Percentiles rank a stretch among this genome's conserved stretches.
phyloP scores from a whole-genome alignment of 2,113 vertebrate genomes.

The Cyrtonyx montezumae region DNA sequence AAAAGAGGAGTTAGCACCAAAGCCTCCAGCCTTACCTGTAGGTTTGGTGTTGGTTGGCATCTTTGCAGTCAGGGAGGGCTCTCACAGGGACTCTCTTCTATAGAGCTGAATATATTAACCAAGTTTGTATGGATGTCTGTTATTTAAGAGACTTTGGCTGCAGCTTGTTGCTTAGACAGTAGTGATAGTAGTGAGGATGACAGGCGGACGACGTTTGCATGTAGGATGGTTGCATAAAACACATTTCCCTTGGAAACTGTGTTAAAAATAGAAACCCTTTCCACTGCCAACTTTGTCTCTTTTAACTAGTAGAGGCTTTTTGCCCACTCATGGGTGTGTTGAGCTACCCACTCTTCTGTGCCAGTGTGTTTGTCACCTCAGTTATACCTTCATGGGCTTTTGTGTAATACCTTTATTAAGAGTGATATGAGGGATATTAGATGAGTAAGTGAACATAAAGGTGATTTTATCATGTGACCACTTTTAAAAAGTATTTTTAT shows the following conservation, averaged over 20 bases:
- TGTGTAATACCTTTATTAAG: background rate
- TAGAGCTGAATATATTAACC: background rate
- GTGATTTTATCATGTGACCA: background rate
- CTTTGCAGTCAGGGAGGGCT: background rate
- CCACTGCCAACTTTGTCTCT: background rate
- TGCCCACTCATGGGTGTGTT: background rate
- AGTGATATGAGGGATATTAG: background rate
- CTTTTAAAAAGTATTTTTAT: background rate
- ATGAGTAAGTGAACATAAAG: background rate
- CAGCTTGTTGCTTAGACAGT: background rate
- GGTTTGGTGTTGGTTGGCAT: background rate
- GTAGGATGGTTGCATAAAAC: fast-evolving
- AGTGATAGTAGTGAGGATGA: background rate
- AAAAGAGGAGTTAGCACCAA: background rate
- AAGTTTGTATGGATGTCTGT: background rate
- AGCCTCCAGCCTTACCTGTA: background rate
- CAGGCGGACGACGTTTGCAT: background rate
- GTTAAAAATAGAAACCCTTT: conserved; percentile 21
- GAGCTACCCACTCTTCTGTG: background rate
- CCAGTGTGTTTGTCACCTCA: background rate
- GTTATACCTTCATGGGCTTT: background rate
- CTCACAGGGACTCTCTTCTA: background rate
- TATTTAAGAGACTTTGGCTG: background rate
- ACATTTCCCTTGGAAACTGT: background rate
- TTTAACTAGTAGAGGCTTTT: background rate